Evolutionary conservation across 1,140 invertebrate species (phyloP), one percentile per base, ranked within the genome.

Genomic region (Dreissena rostriformis): DNA sequence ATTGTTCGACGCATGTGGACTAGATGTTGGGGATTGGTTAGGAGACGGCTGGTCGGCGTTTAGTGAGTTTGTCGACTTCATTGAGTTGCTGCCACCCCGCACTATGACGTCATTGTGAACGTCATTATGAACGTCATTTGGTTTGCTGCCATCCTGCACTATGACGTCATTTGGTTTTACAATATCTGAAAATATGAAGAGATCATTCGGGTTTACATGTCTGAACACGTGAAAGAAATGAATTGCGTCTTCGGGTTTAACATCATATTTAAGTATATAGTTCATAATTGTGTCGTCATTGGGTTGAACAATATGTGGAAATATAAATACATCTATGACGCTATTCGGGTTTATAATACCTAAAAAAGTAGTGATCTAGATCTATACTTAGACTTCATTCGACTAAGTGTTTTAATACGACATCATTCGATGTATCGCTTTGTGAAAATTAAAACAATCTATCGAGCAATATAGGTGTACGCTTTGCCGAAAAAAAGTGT

Each of bases 31-130:
- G n/a, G 86, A 85, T 29, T 84, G 86, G 55, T 82, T 87, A 49
- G 82, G 73, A 53, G 86, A 82, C 85, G 82, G 86, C 79, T 87
- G 86, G 84, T 87, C 86, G 26, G 83, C 72, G 70, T 76, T 85
- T 65, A 79, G 61, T 55, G 80, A 85, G 73, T 85, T 87, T 67
- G 82, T 75, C 67, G 83, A 81, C 57, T 77, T 87, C 73, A 78
- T 74, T 66, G 86, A 79, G 82, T 75, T 80, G 67, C 71, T 39
- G 39, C 39, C 39, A 39, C 39, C 39, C 39, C 39, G 39, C 39
- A 39, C 39, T 39, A 39, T 39, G 39, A 39, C 39, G 39, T 39
- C 39, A 39, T 39, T 39, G 8, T 39, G 39, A 39, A 39, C 39
- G 39, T 39, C 39, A 39, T 39, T 39, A 39, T 39, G 39, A 39